Conservation (phyloP, 2,888 invertebrate genomes). For the Brachypalpus laphriformis region DNA sequence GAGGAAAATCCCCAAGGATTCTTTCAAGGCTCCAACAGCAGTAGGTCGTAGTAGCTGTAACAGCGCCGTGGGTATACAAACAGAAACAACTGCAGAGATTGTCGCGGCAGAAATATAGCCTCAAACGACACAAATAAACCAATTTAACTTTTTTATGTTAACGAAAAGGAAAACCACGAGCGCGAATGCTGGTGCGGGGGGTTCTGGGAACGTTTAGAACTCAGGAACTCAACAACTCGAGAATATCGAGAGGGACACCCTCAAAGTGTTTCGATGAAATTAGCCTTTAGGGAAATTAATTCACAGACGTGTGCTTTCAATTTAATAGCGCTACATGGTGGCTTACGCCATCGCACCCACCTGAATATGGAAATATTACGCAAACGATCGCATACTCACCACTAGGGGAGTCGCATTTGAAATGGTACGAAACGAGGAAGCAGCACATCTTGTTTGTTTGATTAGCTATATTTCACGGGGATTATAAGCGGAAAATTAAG, state of each 20-base stretch:
- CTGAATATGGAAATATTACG: neutral
- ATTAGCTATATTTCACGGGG: conserved; percentile 48
- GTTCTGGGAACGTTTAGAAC: neutral
- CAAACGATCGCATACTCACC: neutral
- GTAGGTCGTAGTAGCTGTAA: neutral
- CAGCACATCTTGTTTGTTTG: conserved; percentile 43
- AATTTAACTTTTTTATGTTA: conserved; percentile 69
- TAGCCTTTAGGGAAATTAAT: conserved; percentile 72
- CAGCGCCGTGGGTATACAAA: conserved; percentile 1
- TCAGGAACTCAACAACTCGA: neutral
- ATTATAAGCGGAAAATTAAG: conserved; percentile 51
- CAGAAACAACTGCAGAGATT: conserved; percentile 47
- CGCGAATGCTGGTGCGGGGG: neutral
- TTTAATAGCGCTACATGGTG: conserved; percentile 61
- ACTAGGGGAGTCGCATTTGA: neutral
- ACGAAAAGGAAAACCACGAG: conserved; percentile 17
- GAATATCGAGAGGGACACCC: conserved; percentile 42
- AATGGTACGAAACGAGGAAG: conserved; percentile 3
- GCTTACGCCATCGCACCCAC: conserved; percentile 14
- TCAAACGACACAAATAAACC: conserved; percentile 62
- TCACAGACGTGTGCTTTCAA: conserved; percentile 69
- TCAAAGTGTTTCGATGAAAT: conserved; percentile 67
- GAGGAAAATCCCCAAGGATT: conserved; percentile 21
- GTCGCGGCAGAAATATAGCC: conserved; percentile 52
- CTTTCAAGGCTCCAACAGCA: conserved; percentile 19